Evolutionary conservation across 2,888 invertebrate genomes (phyloP).

Genomic region (Chloroclystis v-ata): DNA sequence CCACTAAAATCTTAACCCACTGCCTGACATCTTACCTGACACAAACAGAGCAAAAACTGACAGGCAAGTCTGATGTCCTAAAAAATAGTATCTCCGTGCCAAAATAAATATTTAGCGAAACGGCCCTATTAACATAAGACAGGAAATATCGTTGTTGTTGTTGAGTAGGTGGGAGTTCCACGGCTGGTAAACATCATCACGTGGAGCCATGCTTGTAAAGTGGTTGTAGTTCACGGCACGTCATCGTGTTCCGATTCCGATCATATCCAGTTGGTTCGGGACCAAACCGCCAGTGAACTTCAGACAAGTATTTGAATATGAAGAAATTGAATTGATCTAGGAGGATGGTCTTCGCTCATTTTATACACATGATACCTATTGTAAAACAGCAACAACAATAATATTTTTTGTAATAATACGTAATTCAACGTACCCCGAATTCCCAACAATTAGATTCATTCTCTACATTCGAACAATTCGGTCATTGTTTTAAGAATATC

Average conservation of each 20-base stretch:
- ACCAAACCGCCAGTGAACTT: background rate
- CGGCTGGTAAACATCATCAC: conserved; percentile 12
- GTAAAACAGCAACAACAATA: too few relatives aligned
- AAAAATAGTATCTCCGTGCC: conserved; percentile 7
- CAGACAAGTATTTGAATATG: background rate
- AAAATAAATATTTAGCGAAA: conserved; percentile 12
- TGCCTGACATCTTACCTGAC: conserved; percentile 6
- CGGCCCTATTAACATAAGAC: conserved; percentile 9
- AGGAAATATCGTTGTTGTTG: conserved; percentile 5
- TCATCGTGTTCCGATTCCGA: background rate
- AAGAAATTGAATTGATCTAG: too few relatives aligned
- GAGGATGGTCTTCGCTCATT: too few relatives aligned
- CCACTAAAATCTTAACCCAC: conserved; percentile 7
- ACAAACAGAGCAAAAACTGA: background rate
- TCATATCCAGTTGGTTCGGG: background rate
- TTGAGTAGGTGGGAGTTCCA: conserved; percentile 9
- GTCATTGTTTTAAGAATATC: too few relatives aligned
- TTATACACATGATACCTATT: too few relatives aligned
- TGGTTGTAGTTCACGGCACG: background rate
- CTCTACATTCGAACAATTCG: too few relatives aligned
- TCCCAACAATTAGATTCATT: too few relatives aligned
- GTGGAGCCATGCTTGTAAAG: background rate
- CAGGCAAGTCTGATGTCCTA: conserved; percentile 1
- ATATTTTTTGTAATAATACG: too few relatives aligned
- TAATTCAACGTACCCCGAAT: too few relatives aligned